Evolutionary conservation across 2,888 invertebrate species (phyloP).

Genomic region (Brenthis daphne): DNA sequence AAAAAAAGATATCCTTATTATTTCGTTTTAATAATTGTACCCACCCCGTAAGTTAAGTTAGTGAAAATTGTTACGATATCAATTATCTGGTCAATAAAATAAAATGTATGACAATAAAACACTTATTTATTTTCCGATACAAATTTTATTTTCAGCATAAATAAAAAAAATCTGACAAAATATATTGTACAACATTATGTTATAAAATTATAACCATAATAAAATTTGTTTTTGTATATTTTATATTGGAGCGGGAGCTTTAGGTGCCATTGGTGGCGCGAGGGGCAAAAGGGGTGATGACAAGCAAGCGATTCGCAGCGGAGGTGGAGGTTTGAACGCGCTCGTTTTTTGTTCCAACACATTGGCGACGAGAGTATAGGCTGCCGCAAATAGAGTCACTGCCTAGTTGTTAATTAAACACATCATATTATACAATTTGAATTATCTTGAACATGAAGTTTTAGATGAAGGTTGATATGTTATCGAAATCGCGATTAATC

Average conservation of each 20-base stretch:
- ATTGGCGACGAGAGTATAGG: constrained; percentile 58
- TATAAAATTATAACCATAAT: background rate
- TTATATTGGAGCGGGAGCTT: constrained; percentile 19
- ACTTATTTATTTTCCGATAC: constrained; percentile 36
- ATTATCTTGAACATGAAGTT: too few species aligned
- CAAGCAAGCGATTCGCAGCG: constrained; percentile 59
- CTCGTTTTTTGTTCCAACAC: constrained; percentile 52
- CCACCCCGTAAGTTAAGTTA: constrained; percentile 36
- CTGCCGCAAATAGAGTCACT: constrained; percentile 63
- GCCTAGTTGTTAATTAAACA: constrained; percentile 48
- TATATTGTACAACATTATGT: background rate
- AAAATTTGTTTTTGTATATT: background rate
- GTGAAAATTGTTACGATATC: constrained; percentile 38
- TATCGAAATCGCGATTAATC: too few species aligned
- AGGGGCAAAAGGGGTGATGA: constrained; percentile 45
- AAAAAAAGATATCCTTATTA: constrained; percentile 73
- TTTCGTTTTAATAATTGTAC: constrained; percentile 46
- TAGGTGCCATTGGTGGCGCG: constrained; percentile 23
- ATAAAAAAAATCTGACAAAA: background rate
- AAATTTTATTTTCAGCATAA: constrained; percentile 24
- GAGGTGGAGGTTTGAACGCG: constrained; percentile 46
- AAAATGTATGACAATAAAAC: constrained; percentile 41
- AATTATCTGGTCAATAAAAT: constrained; percentile 40
- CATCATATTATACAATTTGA: background rate
- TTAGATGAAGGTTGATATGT: too few species aligned